These are phyloP conservation scores for Formicarius rufipectus DNA, from an alignment of 2,113 vertebrate species.

Conservation along the genomic window DNA sequence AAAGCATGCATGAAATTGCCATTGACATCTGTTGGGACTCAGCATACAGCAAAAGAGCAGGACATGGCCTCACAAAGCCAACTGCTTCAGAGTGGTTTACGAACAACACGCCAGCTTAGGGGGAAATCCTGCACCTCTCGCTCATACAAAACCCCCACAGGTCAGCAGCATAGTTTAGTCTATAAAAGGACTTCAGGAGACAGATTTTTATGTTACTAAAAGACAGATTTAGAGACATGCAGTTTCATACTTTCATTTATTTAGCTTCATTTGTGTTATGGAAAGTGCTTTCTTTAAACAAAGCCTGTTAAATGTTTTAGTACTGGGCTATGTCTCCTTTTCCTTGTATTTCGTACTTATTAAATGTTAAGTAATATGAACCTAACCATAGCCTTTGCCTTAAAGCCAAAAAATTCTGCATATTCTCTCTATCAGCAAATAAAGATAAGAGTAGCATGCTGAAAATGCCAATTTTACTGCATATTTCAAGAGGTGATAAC, in stretches of 20 bases:
- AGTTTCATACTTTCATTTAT: neutral
- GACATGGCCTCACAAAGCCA: neutral
- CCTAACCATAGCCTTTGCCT: slow-evolving; percentile 52
- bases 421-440: slow-evolving; percentile 80
- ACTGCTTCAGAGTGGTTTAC: neutral
- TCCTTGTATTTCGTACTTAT: neutral
- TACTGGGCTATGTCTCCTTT: neutral
- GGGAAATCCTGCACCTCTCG: neutral
- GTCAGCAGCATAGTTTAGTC: neutral
- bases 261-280: neutral
- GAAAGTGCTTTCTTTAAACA: slow-evolving; percentile 3
- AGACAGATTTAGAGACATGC: neutral
- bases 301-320: neutral
- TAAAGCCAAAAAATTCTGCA: slow-evolving; percentile 75
- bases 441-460: slow-evolving; percentile 81
- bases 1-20: neutral
- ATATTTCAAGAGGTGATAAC: slow-evolving; percentile 72
- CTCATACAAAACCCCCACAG: neutral
- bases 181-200: neutral
- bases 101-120: neutral
- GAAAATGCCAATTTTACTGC: slow-evolving; percentile 76
- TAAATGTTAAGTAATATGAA: slow-evolving; percentile 62
- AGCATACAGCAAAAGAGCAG: neutral
- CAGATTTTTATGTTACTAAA: neutral
- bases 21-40: neutral